Evolutionary conservation across 2,797 vertebrate species (phyloP), one percentile per base, ranked within the genome.

Genomic region (Pelochelys cantorii): DNA sequence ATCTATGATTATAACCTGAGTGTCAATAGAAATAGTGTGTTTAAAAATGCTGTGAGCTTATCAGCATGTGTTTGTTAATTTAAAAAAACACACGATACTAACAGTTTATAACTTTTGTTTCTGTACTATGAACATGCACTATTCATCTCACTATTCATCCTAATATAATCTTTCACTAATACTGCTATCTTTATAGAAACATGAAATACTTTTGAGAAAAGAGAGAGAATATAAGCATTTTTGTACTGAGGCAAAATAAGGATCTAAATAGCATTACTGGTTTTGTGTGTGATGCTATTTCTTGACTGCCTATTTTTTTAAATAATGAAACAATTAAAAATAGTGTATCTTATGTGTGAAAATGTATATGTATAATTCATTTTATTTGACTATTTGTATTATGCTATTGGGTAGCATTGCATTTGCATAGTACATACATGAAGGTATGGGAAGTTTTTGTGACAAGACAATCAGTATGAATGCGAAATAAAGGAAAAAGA

Each of bases 91-190:
- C 17, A 11, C 14, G 74, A 48, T 77, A 27, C 55, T 90, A 74
- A 7, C 82, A 90, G 89, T 90, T 95, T 79, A 75, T 93, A 92
- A 83, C 81, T 89, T 87, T 88, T 93, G 91, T 81, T 75, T 89
- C 82, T 93, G 88, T 81, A 68, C 34, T 68, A 23, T 0, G 5
- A 57, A 12, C 71, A 87, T 31, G 18, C 25, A 83, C 65, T 79
- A 77, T 85, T 29, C 60, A 83, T 80, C 65, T 85, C 93, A 75
- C 93, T n/a, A n/a, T n/a, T n/a, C n/a, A n/a, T n/a, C 12, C 12
- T 81, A 42, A 22, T 48, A 1, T 11, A 8, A 31, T 9, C 10
- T 6, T 48, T 27, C 22, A 5, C 54, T 89, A 37, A 25, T 94
- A 84, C 85, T 68, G 53, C 37, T 86, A 17, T 31, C 53, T 23